Percentiles rank a stretch among this genome's conserved stretches.
Evolutionary conservation across 1,140 invertebrate species (phyloP).

Genomic region (Ceratina calcarata): DNA sequence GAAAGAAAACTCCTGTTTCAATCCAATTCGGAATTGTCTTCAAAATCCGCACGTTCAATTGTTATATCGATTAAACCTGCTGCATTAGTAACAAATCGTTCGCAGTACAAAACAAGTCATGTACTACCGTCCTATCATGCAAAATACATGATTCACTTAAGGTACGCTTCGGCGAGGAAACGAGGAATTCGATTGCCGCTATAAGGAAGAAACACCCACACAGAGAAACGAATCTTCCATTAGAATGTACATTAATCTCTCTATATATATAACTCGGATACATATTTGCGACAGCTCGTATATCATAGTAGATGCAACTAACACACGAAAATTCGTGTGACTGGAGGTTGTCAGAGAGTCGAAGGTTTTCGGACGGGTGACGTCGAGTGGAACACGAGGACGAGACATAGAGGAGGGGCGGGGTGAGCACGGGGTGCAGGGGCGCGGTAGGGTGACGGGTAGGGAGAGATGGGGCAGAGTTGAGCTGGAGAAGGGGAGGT

Average conservation of each 20-base stretch:
- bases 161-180: neutral
- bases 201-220: slow-evolving; percentile 23
- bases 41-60: neutral
- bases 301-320: slow-evolving; percentile 37
- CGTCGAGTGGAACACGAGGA: slow-evolving; percentile 67
- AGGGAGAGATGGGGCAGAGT: slow-evolving; percentile 73
- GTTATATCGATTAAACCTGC: neutral
- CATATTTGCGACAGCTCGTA: slow-evolving; percentile 43
- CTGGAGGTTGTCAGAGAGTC: slow-evolving; percentile 54
- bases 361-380: slow-evolving; percentile 70
- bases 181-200: slow-evolving; percentile 26
- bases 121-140: neutral
- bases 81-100: too few relatives aligned
- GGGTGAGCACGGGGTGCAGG: slow-evolving; percentile 71
- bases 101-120: neutral
- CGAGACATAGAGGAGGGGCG: slow-evolving; percentile 64
- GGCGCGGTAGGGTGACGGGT: slow-evolving; percentile 73
- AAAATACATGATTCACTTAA: slow-evolving; percentile 7
- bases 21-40: neutral
- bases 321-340: slow-evolving; percentile 56
- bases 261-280: slow-evolving; percentile 37
- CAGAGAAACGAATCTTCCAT: neutral
- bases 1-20: slow-evolving; percentile 9
- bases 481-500: slow-evolving; percentile 79
- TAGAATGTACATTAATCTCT: slow-evolving; percentile 3